Base-by-base conservation (phyloP, 2,113 vertebrate species). In the Pachypanchax playfairii region DNA sequence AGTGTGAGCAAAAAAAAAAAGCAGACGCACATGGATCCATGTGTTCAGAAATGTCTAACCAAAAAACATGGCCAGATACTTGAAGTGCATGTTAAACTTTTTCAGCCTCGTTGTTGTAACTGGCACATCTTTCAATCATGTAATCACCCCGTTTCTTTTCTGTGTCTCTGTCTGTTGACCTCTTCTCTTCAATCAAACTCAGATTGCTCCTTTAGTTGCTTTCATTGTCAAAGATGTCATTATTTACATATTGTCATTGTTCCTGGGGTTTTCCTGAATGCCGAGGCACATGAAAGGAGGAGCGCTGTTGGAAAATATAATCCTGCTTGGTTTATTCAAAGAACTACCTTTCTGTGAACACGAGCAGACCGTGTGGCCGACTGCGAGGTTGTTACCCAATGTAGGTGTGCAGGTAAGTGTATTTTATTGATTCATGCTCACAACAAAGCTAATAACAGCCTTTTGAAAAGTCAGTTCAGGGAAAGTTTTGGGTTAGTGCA, bases 191-290 rank as follows among this genome's bases (percentile, higher is more conserved):
- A 65, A 57, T 70, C 73, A 38, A 60, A 73, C 65, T 55, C 54
- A 49, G 75, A 79, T 80, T 70, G 72, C 44, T 70, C 50, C 55
- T 78, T 60, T 56, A 57, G 57, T 48, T n/a, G 46, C 50, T 20
- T 2, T 52, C 65, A 75, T 88, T 89, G 83, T 88, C 53, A 49
- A 82, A 13, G 50, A 61, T 36, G 71, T 68, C 50, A 44, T 70
- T 66, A 74, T 84, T 78, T 80, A 67, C 39, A 66, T 50, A 51
- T 61, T 56, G 2, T 58, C 57, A 66, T 84, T 64, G 56, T 73
- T 62, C 53, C 55, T 0, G 35, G 49, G 73, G 49, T 64, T 51
- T 25, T 48, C 24, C 20, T 83, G 63, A 85, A 77, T 66, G 65
- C 59, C 15, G 38, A 70, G 53, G 63, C 29, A 49, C 39, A 65